Conservation (phyloP, 2,888 invertebrate genomes). For the Latrodectus elegans region DNA sequence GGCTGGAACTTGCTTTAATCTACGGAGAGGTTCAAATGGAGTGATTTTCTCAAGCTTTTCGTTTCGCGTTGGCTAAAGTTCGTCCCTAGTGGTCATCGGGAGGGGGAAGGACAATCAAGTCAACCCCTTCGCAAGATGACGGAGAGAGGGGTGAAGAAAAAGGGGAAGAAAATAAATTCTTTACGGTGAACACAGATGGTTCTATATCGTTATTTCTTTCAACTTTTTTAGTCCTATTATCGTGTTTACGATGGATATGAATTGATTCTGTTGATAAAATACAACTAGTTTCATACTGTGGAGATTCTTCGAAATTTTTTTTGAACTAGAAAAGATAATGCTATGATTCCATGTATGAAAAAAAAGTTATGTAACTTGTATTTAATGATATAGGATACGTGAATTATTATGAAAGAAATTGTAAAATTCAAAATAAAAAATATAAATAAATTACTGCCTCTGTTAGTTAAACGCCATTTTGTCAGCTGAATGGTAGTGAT, state of each 20-base stretch:
- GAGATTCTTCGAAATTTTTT: no score
- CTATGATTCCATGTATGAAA: no score
- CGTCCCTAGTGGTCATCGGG: constrained; percentile 44
- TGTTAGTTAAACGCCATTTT: no score
- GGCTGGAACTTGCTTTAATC: constrained; percentile 3
- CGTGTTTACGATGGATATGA: neutral
- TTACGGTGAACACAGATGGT: constrained; percentile 1
- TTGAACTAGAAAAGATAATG: no score
- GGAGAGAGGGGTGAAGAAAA: neutral
- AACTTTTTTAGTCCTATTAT: neutral
- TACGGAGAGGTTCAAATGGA: constrained; percentile 33
- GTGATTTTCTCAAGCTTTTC: constrained; percentile 44
- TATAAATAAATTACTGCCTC: no score
- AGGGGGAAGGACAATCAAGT: constrained; percentile 41
- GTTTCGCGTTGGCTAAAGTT: constrained; percentile 15
- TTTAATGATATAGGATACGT: no score
- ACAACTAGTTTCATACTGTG: no score
- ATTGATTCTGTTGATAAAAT: no score
- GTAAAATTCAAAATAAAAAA: no score
- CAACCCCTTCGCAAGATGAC: constrained; percentile 4
- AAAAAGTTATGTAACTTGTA: no score
- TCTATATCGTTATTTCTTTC: neutral
- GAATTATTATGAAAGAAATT: no score
- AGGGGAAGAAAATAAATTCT: neutral
- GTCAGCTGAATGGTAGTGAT: no score